A percentile compares a stretch with the other conserved stretches of the same genome.
phyloP scores from a whole-genome alignment of 2,113 vertebrate genomes.

The Phainopepla nitens region DNA sequence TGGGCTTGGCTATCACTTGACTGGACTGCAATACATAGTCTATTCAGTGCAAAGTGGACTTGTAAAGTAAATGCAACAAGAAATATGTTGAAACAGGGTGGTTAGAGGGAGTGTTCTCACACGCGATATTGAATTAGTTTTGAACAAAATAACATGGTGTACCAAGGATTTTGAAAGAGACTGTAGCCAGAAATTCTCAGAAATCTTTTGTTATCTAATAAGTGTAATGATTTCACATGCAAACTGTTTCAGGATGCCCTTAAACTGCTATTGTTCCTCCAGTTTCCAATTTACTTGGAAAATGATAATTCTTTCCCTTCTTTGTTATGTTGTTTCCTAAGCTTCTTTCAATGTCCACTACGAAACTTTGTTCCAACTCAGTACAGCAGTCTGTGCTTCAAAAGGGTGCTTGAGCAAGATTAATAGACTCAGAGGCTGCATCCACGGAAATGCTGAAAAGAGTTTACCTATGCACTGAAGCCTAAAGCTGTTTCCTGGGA shows the following conservation, averaged over 20 bases:
- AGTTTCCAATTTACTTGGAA: neutral
- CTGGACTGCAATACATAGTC: neutral
- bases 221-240: neutral
- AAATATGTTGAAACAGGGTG: neutral
- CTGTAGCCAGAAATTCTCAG: neutral
- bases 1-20: neutral
- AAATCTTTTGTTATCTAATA: neutral
- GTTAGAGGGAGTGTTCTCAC: neutral
- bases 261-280: neutral
- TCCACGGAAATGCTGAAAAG: neutral
- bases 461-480: neutral
- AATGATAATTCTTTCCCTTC: neutral
- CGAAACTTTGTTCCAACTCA: neutral
- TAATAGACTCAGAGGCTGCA: neutral
- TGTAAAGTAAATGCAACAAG: neutral
- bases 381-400: neutral
- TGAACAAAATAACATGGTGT: rapidly evolving
- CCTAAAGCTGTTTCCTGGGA: neutral
- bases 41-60: neutral
- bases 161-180: neutral
- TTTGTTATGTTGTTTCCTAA: neutral
- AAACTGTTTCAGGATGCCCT: neutral
- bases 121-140: neutral
- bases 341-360: neutral
- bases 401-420: neutral